A percentile compares a stretch with the other conserved stretches of the same genome.
These are phyloP conservation scores for Alentia gelatinosa DNA, from an alignment of 2,888 invertebrate species.

Conservation along the genomic window DNA sequence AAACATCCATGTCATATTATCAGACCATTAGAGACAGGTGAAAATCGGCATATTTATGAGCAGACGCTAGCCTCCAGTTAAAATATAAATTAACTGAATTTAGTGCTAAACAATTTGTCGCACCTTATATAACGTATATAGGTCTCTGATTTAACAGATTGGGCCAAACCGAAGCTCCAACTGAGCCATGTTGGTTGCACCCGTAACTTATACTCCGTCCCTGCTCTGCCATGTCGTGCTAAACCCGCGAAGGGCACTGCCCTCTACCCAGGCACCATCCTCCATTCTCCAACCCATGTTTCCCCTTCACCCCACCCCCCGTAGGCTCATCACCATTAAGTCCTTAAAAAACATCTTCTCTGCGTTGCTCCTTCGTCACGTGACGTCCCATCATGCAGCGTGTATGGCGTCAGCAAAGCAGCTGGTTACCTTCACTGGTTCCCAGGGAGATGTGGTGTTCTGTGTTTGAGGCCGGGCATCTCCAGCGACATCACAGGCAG, in stretches of 20 bases:
- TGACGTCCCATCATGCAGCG: background rate
- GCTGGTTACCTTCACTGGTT: background rate
- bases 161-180: background rate
- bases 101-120: too few relatives aligned
- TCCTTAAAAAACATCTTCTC: background rate
- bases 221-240: background rate
- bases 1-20: too few relatives aligned
- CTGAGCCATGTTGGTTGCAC: background rate
- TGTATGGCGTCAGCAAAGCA: background rate
- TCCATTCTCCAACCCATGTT: background rate
- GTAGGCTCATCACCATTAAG: background rate
- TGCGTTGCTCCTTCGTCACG: background rate
- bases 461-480: background rate
- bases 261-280: background rate
- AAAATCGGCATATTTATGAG: too few relatives aligned
- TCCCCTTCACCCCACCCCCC: background rate
- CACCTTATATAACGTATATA: too few relatives aligned
- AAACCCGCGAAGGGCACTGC: background rate
- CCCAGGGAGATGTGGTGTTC: background rate
- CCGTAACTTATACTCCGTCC: background rate
- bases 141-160: too few relatives aligned
- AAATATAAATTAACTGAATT: too few relatives aligned
- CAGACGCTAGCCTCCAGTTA: too few relatives aligned
- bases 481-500: too few relatives aligned
- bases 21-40: too few relatives aligned